These are phyloP conservation scores for Phataginus tricuspis DNA, from an alignment of 2,797 vertebrate species.

Conservation along the genomic window DNA sequence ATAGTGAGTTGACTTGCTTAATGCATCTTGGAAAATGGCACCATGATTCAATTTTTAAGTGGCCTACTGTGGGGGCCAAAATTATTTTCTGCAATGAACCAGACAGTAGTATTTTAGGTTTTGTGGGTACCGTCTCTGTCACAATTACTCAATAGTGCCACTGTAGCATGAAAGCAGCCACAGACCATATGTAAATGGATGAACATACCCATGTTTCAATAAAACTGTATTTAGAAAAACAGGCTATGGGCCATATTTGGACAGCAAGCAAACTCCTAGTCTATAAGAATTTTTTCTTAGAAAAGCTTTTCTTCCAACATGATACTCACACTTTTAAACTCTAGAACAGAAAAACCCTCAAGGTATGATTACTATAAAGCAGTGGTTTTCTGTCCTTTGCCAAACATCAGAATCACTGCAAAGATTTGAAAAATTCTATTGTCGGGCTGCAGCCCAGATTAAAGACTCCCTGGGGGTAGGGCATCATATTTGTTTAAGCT, in stretches of 20 bases:
- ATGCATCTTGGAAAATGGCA: neutral
- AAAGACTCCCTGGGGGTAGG: neutral
- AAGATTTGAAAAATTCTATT: neutral
- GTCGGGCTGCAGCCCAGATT: neutral
- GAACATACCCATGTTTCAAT: neutral
- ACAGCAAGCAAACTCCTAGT: neutral
- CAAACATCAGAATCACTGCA: neutral
- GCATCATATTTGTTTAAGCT: neutral
- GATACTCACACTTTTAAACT: neutral
- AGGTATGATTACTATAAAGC: neutral
- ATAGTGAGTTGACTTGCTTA: neutral
- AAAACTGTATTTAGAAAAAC: slow-evolving; percentile 44
- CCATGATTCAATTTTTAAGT: neutral
- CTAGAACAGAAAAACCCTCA: neutral
- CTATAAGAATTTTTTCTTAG: neutral
- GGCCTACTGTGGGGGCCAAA: neutral
- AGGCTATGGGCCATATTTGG: neutral
- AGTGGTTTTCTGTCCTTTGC: neutral
- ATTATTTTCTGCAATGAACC: neutral
- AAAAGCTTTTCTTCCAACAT: neutral
- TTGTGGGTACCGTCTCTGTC: neutral
- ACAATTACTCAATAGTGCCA: neutral
- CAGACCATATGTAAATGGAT: neutral
- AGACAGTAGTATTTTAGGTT: neutral
- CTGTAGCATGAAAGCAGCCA: neutral